Percentiles rank a stretch among this genome's conserved stretches.
Evolutionary conservation across 2,797 vertebrate genomes (phyloP).

Genomic region (Pelochelys cantorii): DNA sequence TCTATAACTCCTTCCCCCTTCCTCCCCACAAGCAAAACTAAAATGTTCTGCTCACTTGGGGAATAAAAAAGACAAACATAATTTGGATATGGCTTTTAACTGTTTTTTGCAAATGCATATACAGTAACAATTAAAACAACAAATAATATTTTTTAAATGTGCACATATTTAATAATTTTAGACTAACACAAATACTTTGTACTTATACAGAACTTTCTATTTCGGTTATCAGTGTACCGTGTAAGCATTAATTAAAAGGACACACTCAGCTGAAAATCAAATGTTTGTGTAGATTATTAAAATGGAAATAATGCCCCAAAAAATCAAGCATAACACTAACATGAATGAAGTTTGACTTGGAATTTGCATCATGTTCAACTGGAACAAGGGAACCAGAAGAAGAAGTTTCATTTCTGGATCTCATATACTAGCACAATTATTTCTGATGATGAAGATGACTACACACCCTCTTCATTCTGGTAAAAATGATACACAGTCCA

Average conservation of each 20-base stretch:
- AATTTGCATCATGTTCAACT: not conserved
- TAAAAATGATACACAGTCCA: not conserved
- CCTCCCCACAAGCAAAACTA: not conserved
- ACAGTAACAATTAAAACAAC: not conserved
- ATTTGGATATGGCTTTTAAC: not conserved
- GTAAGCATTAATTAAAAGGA: not conserved
- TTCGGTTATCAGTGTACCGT: not conserved
- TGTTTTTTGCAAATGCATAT: not conserved
- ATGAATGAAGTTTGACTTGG: not conserved
- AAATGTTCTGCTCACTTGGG: not conserved
- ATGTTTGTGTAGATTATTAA: not conserved
- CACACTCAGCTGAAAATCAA: not conserved
- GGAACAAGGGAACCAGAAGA: not conserved
- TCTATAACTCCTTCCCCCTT: not conserved
- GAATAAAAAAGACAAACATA: not conserved
- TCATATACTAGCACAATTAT: not conserved
- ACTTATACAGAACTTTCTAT: not conserved
- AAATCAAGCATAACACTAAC: not conserved
- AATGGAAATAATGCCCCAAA: not conserved
- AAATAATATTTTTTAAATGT: not conserved
- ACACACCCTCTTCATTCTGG: not conserved
- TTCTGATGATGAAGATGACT: not conserved
- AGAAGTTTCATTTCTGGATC: not conserved
- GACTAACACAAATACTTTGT: constrained; percentile 28
- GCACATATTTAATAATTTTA: constrained; percentile 33